Conservation (phyloP, 2,888 invertebrate genomes). For the Eupsilia transversa region DNA sequence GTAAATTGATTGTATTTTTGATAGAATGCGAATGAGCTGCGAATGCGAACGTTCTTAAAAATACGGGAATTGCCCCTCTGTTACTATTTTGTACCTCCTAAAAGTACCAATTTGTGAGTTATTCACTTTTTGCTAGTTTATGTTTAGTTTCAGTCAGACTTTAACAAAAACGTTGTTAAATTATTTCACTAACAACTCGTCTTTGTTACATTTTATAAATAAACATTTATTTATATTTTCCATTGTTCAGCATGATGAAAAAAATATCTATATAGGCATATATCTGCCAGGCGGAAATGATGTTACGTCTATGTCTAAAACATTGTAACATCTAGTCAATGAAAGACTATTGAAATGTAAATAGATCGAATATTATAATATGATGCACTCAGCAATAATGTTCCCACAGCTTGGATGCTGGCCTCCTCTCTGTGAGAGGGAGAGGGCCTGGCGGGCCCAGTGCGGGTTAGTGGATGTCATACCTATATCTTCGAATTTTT, state of each 20-base stretch:
- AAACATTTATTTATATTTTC: background rate
- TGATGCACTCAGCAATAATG: background rate
- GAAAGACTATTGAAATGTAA: constrained; percentile 11
- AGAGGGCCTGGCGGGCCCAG: background rate
- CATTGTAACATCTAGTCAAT: constrained; percentile 15
- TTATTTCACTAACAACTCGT: background rate
- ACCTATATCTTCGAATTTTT: background rate
- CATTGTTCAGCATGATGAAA: background rate
- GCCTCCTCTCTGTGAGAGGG: background rate
- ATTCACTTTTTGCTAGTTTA: background rate
- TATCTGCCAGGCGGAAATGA: too few species aligned
- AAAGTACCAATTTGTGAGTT: background rate
- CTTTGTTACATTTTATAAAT: background rate
- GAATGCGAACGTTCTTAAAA: too few species aligned
- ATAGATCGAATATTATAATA: background rate
- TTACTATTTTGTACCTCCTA: background rate
- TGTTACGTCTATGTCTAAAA: background rate
- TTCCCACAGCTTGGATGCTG: background rate
- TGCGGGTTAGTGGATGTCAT: background rate
- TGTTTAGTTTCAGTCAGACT: too few species aligned
- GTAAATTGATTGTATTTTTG: too few species aligned
- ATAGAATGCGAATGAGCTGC: too few species aligned
- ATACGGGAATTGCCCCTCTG: too few species aligned
- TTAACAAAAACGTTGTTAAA: background rate
- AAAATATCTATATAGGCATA: too few species aligned